Percentiles rank a stretch among this genome's conserved stretches.
Evolutionary conservation across 2,888 invertebrate species (phyloP).

Genomic region (Myathropa florea): DNA sequence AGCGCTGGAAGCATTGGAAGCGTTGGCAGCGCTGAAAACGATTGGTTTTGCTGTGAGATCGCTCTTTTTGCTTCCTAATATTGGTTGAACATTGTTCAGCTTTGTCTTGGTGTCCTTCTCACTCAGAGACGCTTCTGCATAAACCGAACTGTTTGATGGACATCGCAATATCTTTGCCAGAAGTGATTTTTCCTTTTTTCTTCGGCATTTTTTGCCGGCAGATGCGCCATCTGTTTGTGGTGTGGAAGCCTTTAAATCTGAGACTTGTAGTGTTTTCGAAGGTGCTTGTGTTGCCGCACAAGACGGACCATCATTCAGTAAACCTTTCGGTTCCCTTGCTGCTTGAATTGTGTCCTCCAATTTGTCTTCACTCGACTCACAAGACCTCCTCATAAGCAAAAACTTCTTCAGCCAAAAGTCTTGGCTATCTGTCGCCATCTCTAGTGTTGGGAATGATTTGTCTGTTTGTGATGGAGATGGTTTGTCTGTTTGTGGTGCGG

Average conservation of each 20-base stretch:
- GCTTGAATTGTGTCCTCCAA: neutral
- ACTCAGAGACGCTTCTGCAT: neutral
- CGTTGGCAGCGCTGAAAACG: neutral
- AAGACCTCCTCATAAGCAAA: neutral
- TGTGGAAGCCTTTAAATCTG: neutral
- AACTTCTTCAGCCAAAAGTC: neutral
- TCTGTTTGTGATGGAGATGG: too few relatives aligned
- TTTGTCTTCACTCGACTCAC: neutral
- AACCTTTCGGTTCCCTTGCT: neutral
- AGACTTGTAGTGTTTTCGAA: neutral
- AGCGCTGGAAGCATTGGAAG: neutral
- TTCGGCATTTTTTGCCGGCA: neutral
- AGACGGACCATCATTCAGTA: too few relatives aligned
- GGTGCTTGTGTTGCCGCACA: neutral
- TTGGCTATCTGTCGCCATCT: neutral
- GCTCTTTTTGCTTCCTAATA: neutral
- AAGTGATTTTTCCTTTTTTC: neutral
- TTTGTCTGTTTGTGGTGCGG: too few relatives aligned
- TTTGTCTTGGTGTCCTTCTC: neutral
- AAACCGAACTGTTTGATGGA: neutral
- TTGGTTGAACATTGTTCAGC: neutral
- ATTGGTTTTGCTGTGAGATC: neutral
- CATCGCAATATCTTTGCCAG: neutral
- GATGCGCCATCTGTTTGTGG: neutral
- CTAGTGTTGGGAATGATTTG: neutral